Conservation (phyloP, 1,140 invertebrate species). For the Lucilia sericata region DNA sequence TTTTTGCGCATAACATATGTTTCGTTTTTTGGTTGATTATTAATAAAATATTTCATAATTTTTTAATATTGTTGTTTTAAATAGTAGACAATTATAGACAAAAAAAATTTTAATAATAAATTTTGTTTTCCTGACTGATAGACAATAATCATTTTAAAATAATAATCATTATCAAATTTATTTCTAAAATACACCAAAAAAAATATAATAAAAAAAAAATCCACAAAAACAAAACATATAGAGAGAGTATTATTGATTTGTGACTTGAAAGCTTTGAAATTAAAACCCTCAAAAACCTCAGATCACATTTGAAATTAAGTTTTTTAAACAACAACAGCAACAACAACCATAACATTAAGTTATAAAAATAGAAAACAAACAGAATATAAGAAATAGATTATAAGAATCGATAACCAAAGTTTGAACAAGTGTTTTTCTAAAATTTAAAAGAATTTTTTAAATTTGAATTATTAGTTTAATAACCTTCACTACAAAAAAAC, state of each 20-base stretch:
- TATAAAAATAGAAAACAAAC: background rate
- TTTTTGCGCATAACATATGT: conserved; percentile 14
- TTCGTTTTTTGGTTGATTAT: background rate
- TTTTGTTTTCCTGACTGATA: background rate
- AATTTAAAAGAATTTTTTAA: conserved; percentile 7
- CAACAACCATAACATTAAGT: background rate
- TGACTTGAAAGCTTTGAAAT: background rate
- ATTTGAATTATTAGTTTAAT: conserved; percentile 40
- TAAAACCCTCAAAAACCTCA: background rate
- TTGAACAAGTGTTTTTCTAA: conserved; percentile 39
- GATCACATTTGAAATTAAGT: background rate
- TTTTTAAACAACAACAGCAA: background rate
- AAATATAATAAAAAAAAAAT: conserved; percentile 20
- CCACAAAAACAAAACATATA: background rate
- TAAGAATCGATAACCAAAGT: conserved; percentile 32
- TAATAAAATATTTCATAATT: background rate
- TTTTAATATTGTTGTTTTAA: background rate
- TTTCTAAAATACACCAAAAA: too few relatives aligned
- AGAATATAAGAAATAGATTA: conserved; percentile 24
- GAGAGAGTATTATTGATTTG: background rate
- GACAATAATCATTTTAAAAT: conserved; percentile 17
- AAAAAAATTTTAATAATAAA: too few relatives aligned
- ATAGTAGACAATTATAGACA: background rate
- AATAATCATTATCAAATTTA: conserved; percentile 33
- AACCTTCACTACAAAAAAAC: background rate